Evolutionary conservation across 2,797 vertebrate genomes (phyloP).

Genomic region (Poeciliopsis gracilis): DNA sequence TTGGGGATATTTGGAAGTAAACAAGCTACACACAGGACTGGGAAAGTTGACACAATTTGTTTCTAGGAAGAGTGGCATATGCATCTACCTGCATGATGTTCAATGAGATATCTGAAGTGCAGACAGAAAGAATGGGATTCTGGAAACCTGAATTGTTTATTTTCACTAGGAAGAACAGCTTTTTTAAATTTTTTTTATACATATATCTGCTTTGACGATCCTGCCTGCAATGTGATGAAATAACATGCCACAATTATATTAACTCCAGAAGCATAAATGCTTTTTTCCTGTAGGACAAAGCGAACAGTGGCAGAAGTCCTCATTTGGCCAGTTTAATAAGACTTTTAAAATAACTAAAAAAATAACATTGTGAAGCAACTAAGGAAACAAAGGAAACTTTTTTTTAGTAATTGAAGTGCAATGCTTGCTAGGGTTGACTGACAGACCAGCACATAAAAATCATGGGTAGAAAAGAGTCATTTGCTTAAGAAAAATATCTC

Average conservation of each 20-base stretch:
- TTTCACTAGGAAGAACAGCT: background rate
- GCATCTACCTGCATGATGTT: background rate
- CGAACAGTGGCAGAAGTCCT: background rate
- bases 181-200: background rate
- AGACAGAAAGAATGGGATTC: background rate
- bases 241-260: background rate
- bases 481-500: slow-evolving; percentile 75
- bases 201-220: background rate
- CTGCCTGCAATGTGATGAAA: background rate
- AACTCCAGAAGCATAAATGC: background rate
- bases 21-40: background rate
- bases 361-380: slow-evolving; percentile 60
- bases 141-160: background rate
- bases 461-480: slow-evolving; percentile 49
- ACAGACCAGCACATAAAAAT: slow-evolving; percentile 44
- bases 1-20: background rate
- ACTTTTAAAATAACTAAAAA: slow-evolving; percentile 73
- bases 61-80: background rate
- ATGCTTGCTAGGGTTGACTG: slow-evolving; percentile 58
- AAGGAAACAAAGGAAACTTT: slow-evolving; percentile 53
- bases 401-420: slow-evolving; percentile 42
- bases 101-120: background rate
- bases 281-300: background rate
- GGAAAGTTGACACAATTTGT: background rate
- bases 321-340: slow-evolving; percentile 47